Evolutionary conservation across 2,797 vertebrate genomes (phyloP).

Genomic region (Graptemys geographica): DNA sequence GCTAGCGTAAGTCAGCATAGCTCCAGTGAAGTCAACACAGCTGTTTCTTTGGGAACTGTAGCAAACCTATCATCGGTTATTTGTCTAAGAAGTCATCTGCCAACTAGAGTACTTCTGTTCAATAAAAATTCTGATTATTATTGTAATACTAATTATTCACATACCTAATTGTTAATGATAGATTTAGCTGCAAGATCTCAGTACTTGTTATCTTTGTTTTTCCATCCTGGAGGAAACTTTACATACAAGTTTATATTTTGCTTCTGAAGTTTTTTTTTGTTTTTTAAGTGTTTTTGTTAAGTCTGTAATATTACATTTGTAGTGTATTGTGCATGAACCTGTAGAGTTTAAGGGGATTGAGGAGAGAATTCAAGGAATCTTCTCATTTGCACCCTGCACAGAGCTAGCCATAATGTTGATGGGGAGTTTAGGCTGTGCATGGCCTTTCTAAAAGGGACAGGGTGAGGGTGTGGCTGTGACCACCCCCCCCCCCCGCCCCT

Average conservation of each 20-base stretch:
- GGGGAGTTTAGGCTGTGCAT: background rate
- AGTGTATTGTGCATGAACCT: background rate
- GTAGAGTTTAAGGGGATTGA: background rate
- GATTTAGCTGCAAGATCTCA: background rate
- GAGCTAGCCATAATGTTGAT: background rate
- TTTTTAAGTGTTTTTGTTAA: background rate
- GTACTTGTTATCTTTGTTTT: background rate
- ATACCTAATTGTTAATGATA: constrained; percentile 11
- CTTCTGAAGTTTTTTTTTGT: background rate
- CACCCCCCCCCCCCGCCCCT: background rate
- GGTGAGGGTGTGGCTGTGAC: background rate
- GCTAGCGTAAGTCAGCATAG: background rate
- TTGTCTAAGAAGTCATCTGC: background rate
- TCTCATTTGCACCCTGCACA: background rate
- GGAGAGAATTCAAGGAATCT: background rate
- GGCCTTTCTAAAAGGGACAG: background rate
- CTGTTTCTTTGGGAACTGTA: background rate
- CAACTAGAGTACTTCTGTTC: background rate
- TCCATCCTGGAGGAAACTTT: background rate
- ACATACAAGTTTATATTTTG: background rate
- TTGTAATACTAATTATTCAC: background rate
- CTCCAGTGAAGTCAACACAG: too few relatives aligned
- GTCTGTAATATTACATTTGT: background rate
- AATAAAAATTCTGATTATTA: background rate
- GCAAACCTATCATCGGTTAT: background rate